Base-by-base conservation (phyloP, 1,140 invertebrate species). In the Neodiprion virginianus region DNA sequence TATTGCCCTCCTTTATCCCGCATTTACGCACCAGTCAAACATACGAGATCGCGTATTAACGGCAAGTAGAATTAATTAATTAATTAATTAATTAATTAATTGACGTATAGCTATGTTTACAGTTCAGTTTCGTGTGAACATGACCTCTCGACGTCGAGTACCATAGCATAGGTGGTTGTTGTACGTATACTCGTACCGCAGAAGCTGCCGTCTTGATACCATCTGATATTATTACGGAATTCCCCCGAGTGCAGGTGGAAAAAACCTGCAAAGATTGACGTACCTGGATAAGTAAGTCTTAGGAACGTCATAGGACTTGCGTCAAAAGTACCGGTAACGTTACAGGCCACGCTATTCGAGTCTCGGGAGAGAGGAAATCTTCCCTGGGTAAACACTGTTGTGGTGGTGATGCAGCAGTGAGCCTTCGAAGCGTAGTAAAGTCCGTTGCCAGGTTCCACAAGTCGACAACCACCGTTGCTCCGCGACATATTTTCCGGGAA, bases 31-130 rank as follows among this genome's bases (percentile, higher is more conserved):
- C 21, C 10, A 10, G 23, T 28, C 1, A 23, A 40, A 40, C 28
- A 40, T 40, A 5, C 28, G 5, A 40, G 28, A 40, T 40, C 28
- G 28, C 5, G 23, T 79, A 85, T 86, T 82, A 86, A 86, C 84
- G 85, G 85, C 85, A 85, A 86, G 85, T 82, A 79, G 82, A 82
- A 84, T 84, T 85, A 83, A 84, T 83, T 83, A 85, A 83, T 84
- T 83, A 83, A 79, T 84, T 84, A 82, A 83, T 84, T 83, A 83
- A 79, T 84, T 84, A 82, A 84, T 84, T 82, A 85, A 83, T 84
- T 83, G 83, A 79, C 72, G 72, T 49, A 75, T 47, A 66, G 72
- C n/a, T 61, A 40, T 40, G n/a, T 12, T 61, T 61, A 61, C 53
- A 61, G 53, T 61, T 8, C n/a, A 67, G 75, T 80, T 79, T 83